phyloP scores from a whole-genome alignment of 2,113 vertebrate species.

The Barnardius zonarius region DNA sequence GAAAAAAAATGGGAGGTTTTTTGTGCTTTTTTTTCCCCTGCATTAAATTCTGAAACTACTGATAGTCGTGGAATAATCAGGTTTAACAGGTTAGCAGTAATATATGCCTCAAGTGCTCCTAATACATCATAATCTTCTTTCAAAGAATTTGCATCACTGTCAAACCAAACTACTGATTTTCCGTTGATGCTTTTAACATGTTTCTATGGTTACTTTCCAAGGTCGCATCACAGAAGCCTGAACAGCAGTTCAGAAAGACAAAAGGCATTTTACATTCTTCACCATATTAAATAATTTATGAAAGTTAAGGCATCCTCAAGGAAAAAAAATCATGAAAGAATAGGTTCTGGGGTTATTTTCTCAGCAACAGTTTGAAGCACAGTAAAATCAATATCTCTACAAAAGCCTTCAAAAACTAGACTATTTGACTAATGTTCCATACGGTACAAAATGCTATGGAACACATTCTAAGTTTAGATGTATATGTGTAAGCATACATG shows the following conservation, averaged over 20 bases:
- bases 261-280: conserved; percentile 62
- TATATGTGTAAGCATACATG: not conserved
- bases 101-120: conserved; percentile 21
- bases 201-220: conserved; percentile 85
- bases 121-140: conserved; percentile 62
- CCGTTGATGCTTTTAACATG: conserved; percentile 61
- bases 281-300: conserved; percentile 68
- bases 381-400: conserved; percentile 42
- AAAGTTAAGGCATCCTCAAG: conserved; percentile 41
- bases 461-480: not conserved
- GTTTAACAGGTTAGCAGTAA: conserved; percentile 62
- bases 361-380: conserved; percentile 37
- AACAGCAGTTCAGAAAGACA: conserved; percentile 62
- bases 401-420: conserved; percentile 35
- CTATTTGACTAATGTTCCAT: conserved; percentile 40
- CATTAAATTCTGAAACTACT: conserved; percentile 29
- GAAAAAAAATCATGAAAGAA: conserved; percentile 17
- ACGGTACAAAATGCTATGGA: conserved; percentile 4
- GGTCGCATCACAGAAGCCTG: conserved; percentile 65
- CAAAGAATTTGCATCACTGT: conserved; percentile 62
- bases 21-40: not conserved
- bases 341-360: conserved; percentile 40
- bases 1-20: not conserved
- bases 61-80: conserved; percentile 22
- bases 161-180: conserved; percentile 61